Conservation (phyloP, 2,888 invertebrate genomes). For the Mechanitis mazaeus region DNA sequence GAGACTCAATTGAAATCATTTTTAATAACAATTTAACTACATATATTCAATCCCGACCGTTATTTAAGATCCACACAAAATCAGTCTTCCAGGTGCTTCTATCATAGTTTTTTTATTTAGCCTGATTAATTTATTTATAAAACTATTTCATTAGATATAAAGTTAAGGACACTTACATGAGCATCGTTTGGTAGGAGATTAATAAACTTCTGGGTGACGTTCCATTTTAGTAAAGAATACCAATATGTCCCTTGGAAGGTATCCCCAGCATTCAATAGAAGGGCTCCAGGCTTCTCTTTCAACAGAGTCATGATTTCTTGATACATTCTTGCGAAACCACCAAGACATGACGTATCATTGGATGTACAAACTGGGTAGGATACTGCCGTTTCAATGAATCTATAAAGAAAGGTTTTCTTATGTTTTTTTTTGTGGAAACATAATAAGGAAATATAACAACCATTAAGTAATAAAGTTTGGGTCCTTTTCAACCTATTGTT, state of each 20-base stretch:
- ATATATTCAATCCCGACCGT: too few relatives aligned
- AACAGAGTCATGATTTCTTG: slow-evolving; percentile 70
- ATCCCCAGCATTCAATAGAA: slow-evolving; percentile 89
- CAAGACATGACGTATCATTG: slow-evolving; percentile 75
- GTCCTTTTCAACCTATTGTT: too few relatives aligned
- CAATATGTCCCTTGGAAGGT: slow-evolving; percentile 90
- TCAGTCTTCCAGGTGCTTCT: too few relatives aligned
- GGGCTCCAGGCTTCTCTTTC: slow-evolving; percentile 69
- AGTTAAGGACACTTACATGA: slow-evolving; percentile 75
- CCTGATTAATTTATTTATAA: neutral
- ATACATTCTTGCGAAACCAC: slow-evolving; percentile 82
- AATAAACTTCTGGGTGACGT: slow-evolving; percentile 83
- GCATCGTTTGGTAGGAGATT: slow-evolving; percentile 86
- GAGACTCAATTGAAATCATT: too few relatives aligned
- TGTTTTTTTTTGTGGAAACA: neutral
- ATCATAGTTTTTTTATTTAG: too few relatives aligned
- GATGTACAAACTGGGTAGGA: slow-evolving; percentile 73
- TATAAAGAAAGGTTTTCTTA: slow-evolving; percentile 36
- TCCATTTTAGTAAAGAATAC: slow-evolving; percentile 85
- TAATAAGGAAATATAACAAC: neutral
- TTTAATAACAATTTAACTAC: too few relatives aligned
- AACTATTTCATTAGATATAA: neutral
- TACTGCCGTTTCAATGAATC: slow-evolving; percentile 78
- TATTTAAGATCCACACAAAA: too few relatives aligned
- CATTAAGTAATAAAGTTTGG: too few relatives aligned